Evolutionary conservation across 2,113 vertebrate species (phyloP).

Genomic region (Eclectus roratus): DNA sequence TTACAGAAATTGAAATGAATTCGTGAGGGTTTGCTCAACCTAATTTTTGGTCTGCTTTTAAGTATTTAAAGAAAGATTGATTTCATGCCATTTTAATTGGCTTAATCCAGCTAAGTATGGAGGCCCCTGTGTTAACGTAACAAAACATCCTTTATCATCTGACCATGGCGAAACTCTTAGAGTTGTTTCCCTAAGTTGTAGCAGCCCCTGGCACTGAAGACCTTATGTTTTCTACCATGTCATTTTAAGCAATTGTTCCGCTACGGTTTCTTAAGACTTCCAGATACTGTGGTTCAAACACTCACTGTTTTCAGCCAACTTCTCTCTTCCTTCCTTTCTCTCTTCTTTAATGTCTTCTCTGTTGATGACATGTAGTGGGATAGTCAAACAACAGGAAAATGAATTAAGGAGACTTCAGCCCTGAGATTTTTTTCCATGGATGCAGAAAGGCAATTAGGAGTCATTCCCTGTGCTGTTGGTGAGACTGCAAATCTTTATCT

Average conservation of each 20-base stretch:
- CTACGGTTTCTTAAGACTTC: background rate
- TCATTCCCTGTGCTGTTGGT: background rate
- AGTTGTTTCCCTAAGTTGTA: background rate
- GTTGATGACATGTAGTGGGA: background rate
- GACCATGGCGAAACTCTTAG: background rate
- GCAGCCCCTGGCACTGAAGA: background rate
- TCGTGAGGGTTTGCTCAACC: constrained; percentile 23
- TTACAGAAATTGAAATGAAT: constrained; percentile 66
- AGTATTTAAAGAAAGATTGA: constrained; percentile 68
- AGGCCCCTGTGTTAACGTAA: constrained; percentile 37
- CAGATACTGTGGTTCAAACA: background rate
- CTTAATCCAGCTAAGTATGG: constrained; percentile 38
- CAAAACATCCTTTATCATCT: constrained; percentile 8
- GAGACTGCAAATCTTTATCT: background rate
- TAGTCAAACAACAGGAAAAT: background rate
- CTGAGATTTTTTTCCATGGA: background rate
- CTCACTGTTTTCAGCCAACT: background rate
- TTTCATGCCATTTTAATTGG: constrained; percentile 52
- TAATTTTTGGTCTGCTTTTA: constrained; percentile 62
- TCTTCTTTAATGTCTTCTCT: background rate
- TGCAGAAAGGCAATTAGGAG: background rate
- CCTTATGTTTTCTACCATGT: background rate
- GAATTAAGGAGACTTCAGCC: background rate
- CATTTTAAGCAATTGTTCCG: background rate
- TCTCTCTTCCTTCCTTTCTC: background rate